These are phyloP conservation scores for Gobiocypris rarus DNA, from an alignment of 2,113 vertebrate species.

Conservation along the genomic window DNA sequence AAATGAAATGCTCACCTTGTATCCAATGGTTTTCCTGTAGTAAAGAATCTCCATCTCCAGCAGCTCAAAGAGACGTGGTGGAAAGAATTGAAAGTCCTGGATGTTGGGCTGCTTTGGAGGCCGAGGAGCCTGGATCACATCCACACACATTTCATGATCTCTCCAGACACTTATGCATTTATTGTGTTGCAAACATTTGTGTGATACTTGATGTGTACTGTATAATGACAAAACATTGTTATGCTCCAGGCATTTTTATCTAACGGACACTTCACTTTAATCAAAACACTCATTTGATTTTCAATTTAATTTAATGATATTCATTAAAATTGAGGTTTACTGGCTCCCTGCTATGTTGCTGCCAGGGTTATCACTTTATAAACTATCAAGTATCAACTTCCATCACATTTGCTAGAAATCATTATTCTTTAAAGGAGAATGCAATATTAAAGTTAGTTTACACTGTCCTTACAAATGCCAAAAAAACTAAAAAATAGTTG, in stretches of 20 bases:
- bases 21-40: constrained; percentile 89
- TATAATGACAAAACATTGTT: constrained; percentile 16
- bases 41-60: constrained; percentile 90
- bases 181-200: not conserved
- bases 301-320: constrained; percentile 24
- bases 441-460: not conserved
- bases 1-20: constrained; percentile 79
- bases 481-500: not conserved
- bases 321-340: constrained; percentile 24
- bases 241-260: constrained; percentile 6
- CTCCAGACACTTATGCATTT: not conserved
- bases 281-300: constrained; percentile 25
- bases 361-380: constrained; percentile 20
- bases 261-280: constrained; percentile 6
- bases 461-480: not conserved
- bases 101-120: constrained; percentile 90
- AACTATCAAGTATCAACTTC: constrained; percentile 12
- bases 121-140: constrained; percentile 80
- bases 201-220: not conserved
- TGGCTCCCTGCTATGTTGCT: constrained; percentile 12
- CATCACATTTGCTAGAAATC: constrained; percentile 14
- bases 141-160: constrained; percentile 14
- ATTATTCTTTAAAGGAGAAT: not conserved
- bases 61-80: constrained; percentile 86
- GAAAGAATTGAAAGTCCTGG: constrained; percentile 92